A percentile compares a stretch with the other conserved stretches of the same genome.
These are phyloP conservation scores for Drosophila micromelanica DNA, from an alignment of 1,140 invertebrate genomes.

Conservation along the genomic window DNA sequence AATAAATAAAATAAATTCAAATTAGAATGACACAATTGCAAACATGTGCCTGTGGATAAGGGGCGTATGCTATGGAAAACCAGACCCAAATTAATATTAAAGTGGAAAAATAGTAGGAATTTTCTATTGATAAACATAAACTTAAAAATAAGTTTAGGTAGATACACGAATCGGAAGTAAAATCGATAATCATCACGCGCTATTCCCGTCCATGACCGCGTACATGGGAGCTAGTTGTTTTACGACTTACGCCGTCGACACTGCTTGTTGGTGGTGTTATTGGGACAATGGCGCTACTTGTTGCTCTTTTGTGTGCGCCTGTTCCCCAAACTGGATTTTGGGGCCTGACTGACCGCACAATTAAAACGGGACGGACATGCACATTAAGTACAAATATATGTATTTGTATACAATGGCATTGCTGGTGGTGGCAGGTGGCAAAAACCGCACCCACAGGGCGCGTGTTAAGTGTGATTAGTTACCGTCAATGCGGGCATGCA, in stretches of 20 bases:
- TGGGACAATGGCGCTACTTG: slow-evolving; percentile 49
- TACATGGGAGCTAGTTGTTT: slow-evolving; percentile 19
- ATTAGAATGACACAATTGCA: no score
- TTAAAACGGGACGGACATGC: slow-evolving; percentile 72
- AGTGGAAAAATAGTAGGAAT: no score
- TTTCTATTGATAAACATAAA: no score
- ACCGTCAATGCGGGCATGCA: slow-evolving; percentile 41
- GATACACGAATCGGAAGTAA: neutral
- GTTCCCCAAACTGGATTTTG: slow-evolving; percentile 84
- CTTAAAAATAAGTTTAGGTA: no score
- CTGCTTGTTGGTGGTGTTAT: slow-evolving; percentile 17
- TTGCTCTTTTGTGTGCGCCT: slow-evolving; percentile 72
- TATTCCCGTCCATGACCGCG: neutral
- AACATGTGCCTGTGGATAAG: no score
- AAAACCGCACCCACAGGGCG: slow-evolving; percentile 4
- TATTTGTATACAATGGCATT: no score
- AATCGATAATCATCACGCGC: slow-evolving; percentile 11
- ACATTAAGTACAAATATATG: slow-evolving; percentile 3
- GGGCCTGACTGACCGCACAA: slow-evolving; percentile 84
- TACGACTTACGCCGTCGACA: slow-evolving; percentile 56
- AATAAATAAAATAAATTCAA: no score
- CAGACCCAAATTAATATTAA: no score
- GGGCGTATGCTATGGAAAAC: no score
- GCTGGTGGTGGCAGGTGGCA: slow-evolving; percentile 37
- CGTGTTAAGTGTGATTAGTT: slow-evolving; percentile 71